A percentile compares a stretch with the other conserved stretches of the same genome.
These are phyloP conservation scores for Periplaneta americana DNA, from an alignment of 1,140 invertebrate species.

Conservation along the genomic window DNA sequence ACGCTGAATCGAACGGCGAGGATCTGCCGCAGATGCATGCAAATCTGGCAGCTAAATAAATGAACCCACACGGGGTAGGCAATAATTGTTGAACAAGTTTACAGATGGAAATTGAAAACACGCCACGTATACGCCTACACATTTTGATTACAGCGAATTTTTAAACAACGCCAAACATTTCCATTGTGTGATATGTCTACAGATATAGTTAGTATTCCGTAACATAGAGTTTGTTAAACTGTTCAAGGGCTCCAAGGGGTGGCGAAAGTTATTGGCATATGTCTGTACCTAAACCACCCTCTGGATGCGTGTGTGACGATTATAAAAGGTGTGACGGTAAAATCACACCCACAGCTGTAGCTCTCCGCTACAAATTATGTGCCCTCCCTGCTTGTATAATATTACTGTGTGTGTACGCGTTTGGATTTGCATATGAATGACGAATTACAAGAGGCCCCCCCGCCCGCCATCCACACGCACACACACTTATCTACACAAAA, in stretches of 20 bases:
- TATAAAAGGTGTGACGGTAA: conserved; percentile 5
- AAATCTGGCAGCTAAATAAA: neutral
- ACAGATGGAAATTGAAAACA: conserved; percentile 6
- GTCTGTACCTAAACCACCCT: neutral
- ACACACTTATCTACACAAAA: neutral
- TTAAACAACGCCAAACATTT: neutral
- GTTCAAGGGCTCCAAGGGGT: neutral
- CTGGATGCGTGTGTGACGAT: neutral
- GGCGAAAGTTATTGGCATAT: neutral
- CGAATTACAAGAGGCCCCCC: neutral
- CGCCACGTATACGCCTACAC: neutral
- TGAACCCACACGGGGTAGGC: neutral
- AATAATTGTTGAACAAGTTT: conserved; percentile 6
- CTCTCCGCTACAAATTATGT: neutral
- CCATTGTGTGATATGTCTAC: neutral
- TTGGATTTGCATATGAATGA: conserved; percentile 10
- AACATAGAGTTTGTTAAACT: neutral
- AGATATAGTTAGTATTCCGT: neutral
- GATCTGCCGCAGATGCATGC: too few species aligned
- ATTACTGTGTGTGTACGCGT: neutral
- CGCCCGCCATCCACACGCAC: neutral
- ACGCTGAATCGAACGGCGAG: too few species aligned
- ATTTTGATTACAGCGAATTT: neutral
- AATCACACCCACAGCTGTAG: conserved; percentile 1
- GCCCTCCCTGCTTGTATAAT: neutral